These are phyloP conservation scores for Linurgus olivaceus DNA, from an alignment of 2,797 vertebrate genomes.

Conservation along the genomic window DNA sequence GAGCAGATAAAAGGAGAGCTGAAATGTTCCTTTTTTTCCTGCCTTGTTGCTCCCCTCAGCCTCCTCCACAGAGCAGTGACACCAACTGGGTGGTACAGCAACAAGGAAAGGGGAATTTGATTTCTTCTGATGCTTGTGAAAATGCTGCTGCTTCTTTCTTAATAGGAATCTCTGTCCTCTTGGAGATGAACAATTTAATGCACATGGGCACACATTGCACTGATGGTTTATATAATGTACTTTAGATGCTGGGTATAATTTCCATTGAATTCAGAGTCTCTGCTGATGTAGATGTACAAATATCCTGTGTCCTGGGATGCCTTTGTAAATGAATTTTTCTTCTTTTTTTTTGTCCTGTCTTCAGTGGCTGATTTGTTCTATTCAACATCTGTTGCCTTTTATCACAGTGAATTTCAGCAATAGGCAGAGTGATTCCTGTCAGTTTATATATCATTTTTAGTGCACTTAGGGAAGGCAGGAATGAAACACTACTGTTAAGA, in stretches of 20 bases:
- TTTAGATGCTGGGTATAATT: background rate
- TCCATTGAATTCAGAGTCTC: background rate
- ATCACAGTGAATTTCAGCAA: background rate
- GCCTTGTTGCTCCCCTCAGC: background rate
- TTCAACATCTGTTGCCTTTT: slow-evolving; percentile 21
- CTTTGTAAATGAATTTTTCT: background rate
- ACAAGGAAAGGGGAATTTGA: background rate
- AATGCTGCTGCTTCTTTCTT: background rate
- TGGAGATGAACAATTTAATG: background rate
- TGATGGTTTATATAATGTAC: background rate
- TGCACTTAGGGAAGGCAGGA: background rate
- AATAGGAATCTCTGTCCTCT: background rate
- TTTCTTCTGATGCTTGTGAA: background rate
- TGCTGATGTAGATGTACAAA: background rate
- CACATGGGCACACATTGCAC: background rate
- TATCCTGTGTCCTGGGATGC: background rate
- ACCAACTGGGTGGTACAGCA: background rate
- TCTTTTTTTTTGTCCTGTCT: background rate
- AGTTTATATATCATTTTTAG: background rate
- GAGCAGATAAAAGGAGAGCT: background rate
- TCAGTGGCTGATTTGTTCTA: background rate
- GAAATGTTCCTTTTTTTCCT: background rate
- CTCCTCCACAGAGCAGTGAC: background rate
- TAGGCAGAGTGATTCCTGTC: background rate
- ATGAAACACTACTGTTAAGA: background rate